Conservation (phyloP, 1,140 invertebrate species). For the Maconellicoccus hirsutus region DNA sequence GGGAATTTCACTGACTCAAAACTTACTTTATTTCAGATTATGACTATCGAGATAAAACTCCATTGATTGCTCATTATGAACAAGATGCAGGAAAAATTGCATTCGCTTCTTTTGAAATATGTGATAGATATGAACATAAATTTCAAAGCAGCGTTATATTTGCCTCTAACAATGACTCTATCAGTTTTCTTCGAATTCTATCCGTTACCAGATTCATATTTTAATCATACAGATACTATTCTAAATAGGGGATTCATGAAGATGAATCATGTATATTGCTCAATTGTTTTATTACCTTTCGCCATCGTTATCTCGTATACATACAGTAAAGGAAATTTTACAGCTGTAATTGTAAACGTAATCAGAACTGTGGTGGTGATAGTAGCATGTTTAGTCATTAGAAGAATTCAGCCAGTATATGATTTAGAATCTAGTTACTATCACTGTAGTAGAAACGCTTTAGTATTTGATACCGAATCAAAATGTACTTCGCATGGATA, state of each 20-base stretch:
- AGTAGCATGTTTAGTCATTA: background rate
- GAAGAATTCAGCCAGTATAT: background rate
- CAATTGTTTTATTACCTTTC: background rate
- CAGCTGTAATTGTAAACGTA: background rate
- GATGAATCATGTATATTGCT: background rate
- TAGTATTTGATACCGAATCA: background rate
- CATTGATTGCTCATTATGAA: background rate
- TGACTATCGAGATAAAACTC: too few species aligned
- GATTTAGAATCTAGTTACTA: background rate
- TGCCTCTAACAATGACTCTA: background rate
- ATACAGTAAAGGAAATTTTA: background rate
- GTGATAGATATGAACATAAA: background rate
- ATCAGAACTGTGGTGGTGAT: background rate
- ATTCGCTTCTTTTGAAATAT: background rate
- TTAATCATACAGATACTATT: background rate
- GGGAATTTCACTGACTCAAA: too few species aligned
- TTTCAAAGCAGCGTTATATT: background rate
- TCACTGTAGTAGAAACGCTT: background rate
- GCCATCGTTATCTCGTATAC: background rate
- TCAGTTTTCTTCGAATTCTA: background rate
- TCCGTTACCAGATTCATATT: background rate
- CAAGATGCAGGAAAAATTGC: background rate
- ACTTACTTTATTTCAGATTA: too few species aligned
- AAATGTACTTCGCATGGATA: background rate
- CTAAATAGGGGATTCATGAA: background rate